Conservation (phyloP, 2,113 vertebrate species). For the Esox niger region DNA sequence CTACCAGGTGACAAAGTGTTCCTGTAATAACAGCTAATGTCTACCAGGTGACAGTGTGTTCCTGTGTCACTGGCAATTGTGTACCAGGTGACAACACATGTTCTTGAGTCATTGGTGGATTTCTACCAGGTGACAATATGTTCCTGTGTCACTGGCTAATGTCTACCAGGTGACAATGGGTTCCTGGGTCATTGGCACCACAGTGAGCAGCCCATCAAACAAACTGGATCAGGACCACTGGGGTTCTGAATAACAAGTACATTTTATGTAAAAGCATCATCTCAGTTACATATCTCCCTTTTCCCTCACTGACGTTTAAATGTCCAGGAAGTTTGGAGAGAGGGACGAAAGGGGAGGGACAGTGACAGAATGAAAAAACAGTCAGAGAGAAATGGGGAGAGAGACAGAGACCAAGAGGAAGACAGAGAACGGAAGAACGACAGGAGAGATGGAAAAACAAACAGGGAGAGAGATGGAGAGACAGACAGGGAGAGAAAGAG, state of each 20-base stretch:
- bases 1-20: too few relatives aligned
- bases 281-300: neutral
- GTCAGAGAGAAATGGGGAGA: neutral
- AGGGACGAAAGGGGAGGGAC: too few relatives aligned
- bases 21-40: neutral
- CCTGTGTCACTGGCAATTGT: too few relatives aligned
- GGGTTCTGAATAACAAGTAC: conserved; percentile 42
- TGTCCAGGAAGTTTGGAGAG: neutral
- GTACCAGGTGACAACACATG: conserved; percentile 19
- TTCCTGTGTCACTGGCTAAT: too few relatives aligned
- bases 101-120: too few relatives aligned
- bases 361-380: too few relatives aligned
- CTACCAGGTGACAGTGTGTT: too few relatives aligned
- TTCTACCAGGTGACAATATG: too few relatives aligned
- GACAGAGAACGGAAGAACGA: neutral
- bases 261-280: conserved; percentile 19
- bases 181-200: conserved; percentile 25
- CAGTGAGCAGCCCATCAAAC: conserved; percentile 23
- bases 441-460: neutral
- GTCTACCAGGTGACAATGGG: conserved; percentile 20
- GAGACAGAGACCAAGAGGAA: neutral
- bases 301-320: too few relatives aligned
- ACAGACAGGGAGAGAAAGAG: conserved; percentile 12
- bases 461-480: neutral
- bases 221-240: conserved; percentile 23